phyloP scores from a whole-genome alignment of 1,140 invertebrate species.

The Cecropterus lyciades region DNA sequence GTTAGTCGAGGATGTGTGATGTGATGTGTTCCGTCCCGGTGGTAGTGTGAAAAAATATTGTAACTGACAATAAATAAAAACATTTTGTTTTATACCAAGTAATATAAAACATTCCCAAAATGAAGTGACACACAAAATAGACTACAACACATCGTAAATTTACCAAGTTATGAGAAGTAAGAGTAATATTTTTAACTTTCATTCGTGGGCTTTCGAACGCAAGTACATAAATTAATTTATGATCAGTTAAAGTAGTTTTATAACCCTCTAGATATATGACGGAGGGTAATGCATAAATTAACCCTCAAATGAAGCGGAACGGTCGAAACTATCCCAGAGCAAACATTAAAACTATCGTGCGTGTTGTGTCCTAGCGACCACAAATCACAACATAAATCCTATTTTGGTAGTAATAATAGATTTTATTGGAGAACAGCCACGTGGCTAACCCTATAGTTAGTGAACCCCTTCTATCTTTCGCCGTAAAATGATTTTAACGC shows the following conservation, averaged over 20 bases:
- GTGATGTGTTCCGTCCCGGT: no score
- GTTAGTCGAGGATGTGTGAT: no score
- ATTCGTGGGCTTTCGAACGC: conserved; percentile 15
- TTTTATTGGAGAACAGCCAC: conserved; percentile 47
- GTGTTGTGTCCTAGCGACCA: conserved; percentile 52
- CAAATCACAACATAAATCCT: conserved; percentile 59
- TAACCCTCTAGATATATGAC: conserved; percentile 38
- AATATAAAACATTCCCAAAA: conserved; percentile 2
- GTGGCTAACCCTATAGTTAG: conserved; percentile 35
- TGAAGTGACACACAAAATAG: background rate
- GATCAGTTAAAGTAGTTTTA: conserved; percentile 55
- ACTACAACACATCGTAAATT: conserved; percentile 18
- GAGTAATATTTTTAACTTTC: conserved; percentile 25
- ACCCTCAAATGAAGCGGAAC: conserved; percentile 45
- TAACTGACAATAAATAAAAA: no score
- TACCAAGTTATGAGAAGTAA: background rate
- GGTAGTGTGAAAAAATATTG: no score
- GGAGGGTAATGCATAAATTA: conserved; percentile 50
- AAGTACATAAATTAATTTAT: conserved; percentile 57
- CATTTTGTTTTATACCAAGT: no score
- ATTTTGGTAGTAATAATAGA: conserved; percentile 41
- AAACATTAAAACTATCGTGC: conserved; percentile 57
- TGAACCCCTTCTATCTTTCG: conserved; percentile 39
- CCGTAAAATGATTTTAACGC: conserved; percentile 47
- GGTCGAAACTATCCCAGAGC: conserved; percentile 44